A percentile compares a stretch with the other conserved stretches of the same genome.
phyloP scores from a whole-genome alignment of 2,888 invertebrate species.

The Norana najaformis region DNA sequence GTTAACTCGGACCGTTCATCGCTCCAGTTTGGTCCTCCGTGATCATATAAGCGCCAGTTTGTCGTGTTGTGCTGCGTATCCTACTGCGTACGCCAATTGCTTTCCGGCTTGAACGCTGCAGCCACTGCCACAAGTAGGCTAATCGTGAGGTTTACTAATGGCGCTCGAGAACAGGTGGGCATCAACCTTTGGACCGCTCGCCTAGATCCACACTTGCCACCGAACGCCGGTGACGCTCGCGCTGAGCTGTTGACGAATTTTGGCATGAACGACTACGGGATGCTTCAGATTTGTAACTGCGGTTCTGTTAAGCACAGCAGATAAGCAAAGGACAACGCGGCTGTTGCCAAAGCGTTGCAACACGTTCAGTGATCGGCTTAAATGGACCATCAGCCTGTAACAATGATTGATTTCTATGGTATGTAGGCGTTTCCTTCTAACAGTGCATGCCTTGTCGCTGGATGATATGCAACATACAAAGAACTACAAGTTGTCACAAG shows the following conservation, averaged over 20 bases:
- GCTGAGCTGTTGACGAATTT: not conserved
- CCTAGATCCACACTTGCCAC: not conserved
- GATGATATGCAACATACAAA: not conserved
- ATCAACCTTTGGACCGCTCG: not conserved
- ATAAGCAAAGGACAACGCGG: not conserved
- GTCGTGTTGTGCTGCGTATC: not conserved
- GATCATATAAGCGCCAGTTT: not conserved
- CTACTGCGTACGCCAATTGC: not conserved
- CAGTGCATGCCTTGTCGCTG: not conserved
- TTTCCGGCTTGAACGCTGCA: not conserved
- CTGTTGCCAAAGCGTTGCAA: not conserved
- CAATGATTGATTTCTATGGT: not conserved
- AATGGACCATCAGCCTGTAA: not conserved
- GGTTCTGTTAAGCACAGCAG: not conserved
- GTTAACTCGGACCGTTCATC: not conserved
- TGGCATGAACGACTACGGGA: not conserved
- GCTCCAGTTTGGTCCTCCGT: not conserved
- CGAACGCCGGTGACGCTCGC: not conserved
- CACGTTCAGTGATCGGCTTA: not conserved
- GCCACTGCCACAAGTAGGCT: not conserved
- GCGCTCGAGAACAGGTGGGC: not conserved
- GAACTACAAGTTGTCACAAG: not conserved
- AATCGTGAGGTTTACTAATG: not conserved
- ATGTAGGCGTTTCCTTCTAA: not conserved
- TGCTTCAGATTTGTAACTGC: not conserved